These are phyloP conservation scores for Mustelus asterias DNA, from an alignment of 2,113 vertebrate genomes.

Conservation along the genomic window DNA sequence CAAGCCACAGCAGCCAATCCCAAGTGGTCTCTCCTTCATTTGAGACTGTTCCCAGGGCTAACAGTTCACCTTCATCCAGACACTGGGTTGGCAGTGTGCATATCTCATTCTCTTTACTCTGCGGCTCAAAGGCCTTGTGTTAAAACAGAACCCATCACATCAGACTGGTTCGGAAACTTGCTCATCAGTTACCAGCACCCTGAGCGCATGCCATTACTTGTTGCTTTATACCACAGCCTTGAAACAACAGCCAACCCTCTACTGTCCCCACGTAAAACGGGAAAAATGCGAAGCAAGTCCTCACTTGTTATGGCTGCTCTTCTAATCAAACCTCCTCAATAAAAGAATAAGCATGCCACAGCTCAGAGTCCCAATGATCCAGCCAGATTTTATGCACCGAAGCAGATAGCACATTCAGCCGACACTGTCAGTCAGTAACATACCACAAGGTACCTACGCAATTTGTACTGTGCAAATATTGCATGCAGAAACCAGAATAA, in stretches of 20 bases:
- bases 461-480: background rate
- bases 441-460: background rate
- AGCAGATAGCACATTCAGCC: background rate
- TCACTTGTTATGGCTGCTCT: background rate
- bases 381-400: background rate
- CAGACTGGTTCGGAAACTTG: background rate
- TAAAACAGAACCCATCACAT: background rate
- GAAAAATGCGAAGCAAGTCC: background rate
- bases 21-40: background rate
- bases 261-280: background rate
- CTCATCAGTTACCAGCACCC: background rate
- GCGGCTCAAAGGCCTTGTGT: background rate
- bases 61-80: constrained; percentile 11
- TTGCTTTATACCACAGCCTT: background rate
- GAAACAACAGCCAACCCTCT: background rate
- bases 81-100: background rate
- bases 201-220: background rate
- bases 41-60: constrained; percentile 31
- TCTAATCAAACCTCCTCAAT: background rate
- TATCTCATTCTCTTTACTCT: background rate
- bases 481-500: background rate
- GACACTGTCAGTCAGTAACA: background rate
- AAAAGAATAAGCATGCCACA: background rate
- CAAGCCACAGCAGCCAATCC: constrained; percentile 24
- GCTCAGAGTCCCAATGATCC: background rate